A percentile compares a stretch with the other conserved stretches of the same genome.
phyloP scores from a whole-genome alignment of 2,797 vertebrate species.

The Typhlichthys eigenmanni region DNA sequence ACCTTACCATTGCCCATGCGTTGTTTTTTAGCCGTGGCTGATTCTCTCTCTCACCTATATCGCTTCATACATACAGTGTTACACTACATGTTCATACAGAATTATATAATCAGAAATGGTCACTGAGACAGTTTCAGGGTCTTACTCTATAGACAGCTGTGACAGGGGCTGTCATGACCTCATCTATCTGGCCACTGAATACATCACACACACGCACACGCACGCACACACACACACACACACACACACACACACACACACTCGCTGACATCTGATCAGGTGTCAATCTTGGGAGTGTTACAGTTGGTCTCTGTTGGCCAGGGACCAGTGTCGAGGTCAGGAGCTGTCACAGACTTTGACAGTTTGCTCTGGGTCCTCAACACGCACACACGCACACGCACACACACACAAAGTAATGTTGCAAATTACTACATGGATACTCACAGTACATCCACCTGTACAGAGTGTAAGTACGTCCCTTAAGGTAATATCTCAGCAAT shows the following conservation, averaged over 20 bases:
- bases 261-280: conserved; percentile 20
- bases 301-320: conserved; percentile 41
- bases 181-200: conserved; percentile 51
- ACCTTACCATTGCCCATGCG: too few relatives aligned
- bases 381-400: conserved; percentile 1
- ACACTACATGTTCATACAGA: conserved; percentile 11
- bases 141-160: conserved; percentile 48
- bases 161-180: conserved; percentile 56
- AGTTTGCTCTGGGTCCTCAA: conserved; percentile 33
- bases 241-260: conserved; percentile 5
- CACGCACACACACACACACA: conserved; percentile 7
- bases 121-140: conserved; percentile 31
- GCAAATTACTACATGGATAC: too few relatives aligned
- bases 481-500: too few relatives aligned
- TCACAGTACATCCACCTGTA: background rate
- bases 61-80: background rate
- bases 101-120: conserved; percentile 31
- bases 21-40: too few relatives aligned
- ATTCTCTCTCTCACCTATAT: too few relatives aligned
- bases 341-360: conserved; percentile 53
- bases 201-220: conserved; percentile 28
- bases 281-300: conserved; percentile 11
- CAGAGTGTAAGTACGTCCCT: background rate
- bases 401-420: background rate
- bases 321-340: conserved; percentile 38